Conservation (phyloP, 92 coral and sea anemone genomes). For the Porites cylindrica region DNA sequence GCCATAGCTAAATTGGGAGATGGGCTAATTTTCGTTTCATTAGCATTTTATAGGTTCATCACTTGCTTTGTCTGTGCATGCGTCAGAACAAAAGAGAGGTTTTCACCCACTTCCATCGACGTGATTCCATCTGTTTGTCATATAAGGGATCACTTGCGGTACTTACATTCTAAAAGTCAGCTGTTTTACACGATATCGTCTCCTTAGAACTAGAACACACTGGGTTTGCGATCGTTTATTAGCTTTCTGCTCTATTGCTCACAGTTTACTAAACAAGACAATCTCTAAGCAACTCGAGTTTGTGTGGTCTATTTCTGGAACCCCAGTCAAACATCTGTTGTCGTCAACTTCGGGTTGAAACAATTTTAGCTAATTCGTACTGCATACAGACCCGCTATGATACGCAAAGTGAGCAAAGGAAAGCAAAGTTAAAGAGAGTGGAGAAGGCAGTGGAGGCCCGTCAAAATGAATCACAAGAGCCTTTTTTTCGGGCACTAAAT, state of each 20-base stretch:
- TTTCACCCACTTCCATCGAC: conserved; percentile 10
- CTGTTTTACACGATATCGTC: too few species aligned
- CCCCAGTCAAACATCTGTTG: too few species aligned
- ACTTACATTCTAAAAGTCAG: too few species aligned
- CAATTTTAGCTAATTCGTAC: too few species aligned
- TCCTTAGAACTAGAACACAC: too few species aligned
- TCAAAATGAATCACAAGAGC: too few species aligned
- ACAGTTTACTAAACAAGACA: neutral
- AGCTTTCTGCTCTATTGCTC: neutral
- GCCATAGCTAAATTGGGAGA: neutral
- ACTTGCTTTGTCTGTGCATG: conserved; percentile 10
- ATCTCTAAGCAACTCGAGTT: conserved; percentile 4
- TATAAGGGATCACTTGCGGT: neutral
- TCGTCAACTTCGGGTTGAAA: too few species aligned
- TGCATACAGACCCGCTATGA: too few species aligned
- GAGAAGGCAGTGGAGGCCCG: too few species aligned
- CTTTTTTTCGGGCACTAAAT: too few species aligned
- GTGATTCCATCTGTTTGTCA: neutral
- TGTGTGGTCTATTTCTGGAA: neutral
- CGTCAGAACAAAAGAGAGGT: conserved; percentile 10
- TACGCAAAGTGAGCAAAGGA: too few species aligned
- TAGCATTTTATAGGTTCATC: conserved; percentile 32
- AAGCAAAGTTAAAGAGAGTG: too few species aligned
- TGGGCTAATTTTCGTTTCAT: conserved; percentile 17
- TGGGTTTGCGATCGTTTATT: neutral